Base-by-base conservation (phyloP, 2,888 invertebrate species). In the Dyspetes luteomarginatus region DNA sequence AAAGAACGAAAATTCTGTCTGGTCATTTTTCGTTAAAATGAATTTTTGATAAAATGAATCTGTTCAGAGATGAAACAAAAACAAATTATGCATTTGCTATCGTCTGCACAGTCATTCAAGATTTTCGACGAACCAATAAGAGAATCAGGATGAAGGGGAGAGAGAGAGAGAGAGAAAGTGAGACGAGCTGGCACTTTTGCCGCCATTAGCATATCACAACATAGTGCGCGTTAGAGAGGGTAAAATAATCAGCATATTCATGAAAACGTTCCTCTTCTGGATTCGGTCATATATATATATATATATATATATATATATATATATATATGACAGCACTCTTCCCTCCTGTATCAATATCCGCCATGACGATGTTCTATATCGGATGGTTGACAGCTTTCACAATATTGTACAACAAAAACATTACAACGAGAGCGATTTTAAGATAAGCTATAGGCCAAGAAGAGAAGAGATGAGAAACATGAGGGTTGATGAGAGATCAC, bases 241-340 rank as follows among this genome's bases (percentile, higher is more conserved):
- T 69, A 75, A 77, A 60, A 74, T 87, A 86, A 88, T 88, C 82
- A 88, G 82, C 88, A 88, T 88, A 88, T 88, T 88, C 87, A 87
- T 87, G 86, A 84, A 85, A 77, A 72, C 76, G 72, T 56, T 41
- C 60, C 65, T 50, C 60, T 67, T 56, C 58, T 9, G 17, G 68
- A 85, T 77, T 30, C 71, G 7, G 17, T 58, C 58, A 65, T 60
- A 67, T 52, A n/a, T 52, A 41, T n/a, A 24, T 24, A 41, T 0
- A 12, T n/a, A 19, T 30, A 4, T 22, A n/a, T n/a, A 24, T n/a
- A 48, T 24, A 15, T 17, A n/a, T n/a, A n/a, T n/a, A n/a, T n/a
- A n/a, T n/a, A n/a, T n/a, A n/a, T n/a, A 5, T n/a, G n/a, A n/a
- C n/a, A 22, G 19, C n/a, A n/a, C 12, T 15, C 26, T 2, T 36